These are phyloP conservation scores for Talpa occidentalis DNA, from an alignment of 2,113 vertebrate genomes.

Conservation along the genomic window DNA sequence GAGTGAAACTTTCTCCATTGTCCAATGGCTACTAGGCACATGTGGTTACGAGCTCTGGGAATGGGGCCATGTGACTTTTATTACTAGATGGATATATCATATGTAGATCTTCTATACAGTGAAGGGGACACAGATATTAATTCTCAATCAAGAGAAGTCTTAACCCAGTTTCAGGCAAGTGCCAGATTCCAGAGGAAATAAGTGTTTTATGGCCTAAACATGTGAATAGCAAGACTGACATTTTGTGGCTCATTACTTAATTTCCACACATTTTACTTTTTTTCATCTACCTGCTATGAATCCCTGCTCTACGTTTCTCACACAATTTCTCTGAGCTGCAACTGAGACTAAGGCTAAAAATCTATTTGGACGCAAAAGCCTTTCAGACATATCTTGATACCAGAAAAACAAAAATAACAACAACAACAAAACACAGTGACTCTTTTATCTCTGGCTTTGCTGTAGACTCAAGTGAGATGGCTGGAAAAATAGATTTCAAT, in stretches of 20 bases:
- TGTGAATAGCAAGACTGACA: not conserved
- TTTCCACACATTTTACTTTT: not conserved
- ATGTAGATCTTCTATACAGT: not conserved
- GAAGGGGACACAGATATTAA: not conserved
- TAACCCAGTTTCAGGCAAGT: not conserved
- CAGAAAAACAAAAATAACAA: not conserved
- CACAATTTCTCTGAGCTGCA: constrained; percentile 7
- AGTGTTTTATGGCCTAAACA: not conserved
- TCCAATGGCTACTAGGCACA: not conserved
- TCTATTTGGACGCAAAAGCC: not conserved
- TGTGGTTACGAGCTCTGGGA: not conserved
- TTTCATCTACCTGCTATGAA: not conserved
- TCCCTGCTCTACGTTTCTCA: not conserved
- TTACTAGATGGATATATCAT: not conserved
- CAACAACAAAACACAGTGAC: not conserved
- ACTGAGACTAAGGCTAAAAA: constrained; percentile 10
- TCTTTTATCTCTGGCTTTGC: not conserved
- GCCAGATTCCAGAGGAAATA: not conserved
- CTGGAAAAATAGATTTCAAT: constrained; percentile 19
- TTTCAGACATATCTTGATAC: not conserved
- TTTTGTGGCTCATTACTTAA: constrained; percentile 13
- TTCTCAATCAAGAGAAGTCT: not conserved
- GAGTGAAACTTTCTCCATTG: not conserved
- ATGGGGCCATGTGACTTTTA: not conserved
- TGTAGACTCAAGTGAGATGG: not conserved